These are phyloP conservation scores for Malurus alboscapulatus DNA, from an alignment of 2,113 vertebrate genomes.

Conservation along the genomic window DNA sequence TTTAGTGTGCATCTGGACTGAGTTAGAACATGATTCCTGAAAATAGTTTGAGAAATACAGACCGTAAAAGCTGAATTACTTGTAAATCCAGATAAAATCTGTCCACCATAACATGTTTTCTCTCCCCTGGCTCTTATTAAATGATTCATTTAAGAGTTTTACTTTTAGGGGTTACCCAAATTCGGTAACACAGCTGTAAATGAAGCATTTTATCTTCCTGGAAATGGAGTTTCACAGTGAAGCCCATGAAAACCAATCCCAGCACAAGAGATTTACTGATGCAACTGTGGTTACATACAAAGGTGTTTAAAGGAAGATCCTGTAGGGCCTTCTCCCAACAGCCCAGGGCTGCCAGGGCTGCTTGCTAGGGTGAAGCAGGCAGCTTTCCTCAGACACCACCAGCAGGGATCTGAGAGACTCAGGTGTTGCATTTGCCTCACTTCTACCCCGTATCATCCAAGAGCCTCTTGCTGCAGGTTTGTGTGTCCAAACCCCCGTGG, in stretches of 20 bases:
- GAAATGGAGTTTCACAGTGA: background rate
- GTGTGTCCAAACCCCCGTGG: accelerated
- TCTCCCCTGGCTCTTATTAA: background rate
- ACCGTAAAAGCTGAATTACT: background rate
- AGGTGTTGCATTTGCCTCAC: background rate
- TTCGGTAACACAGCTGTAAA: background rate
- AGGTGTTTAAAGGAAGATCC: background rate
- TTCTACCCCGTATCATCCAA: background rate
- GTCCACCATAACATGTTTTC: background rate
- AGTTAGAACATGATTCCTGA: background rate
- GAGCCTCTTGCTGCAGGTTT: background rate
- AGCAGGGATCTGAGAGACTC: background rate
- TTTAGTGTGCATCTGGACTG: background rate
- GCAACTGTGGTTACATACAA: background rate
- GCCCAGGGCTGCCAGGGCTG: background rate
- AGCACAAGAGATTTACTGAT: background rate
- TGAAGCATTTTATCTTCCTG: background rate
- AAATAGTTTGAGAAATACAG: background rate
- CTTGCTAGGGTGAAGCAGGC: accelerated
- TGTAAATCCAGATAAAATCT: constrained; percentile 9
- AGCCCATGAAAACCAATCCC: background rate
- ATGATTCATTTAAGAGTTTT: background rate
- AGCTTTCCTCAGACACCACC: background rate
- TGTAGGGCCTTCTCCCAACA: background rate
- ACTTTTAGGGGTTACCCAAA: background rate